Evolutionary conservation across 2,797 vertebrate genomes (phyloP), one percentile per base, ranked within the genome.

Genomic region (Malurus splendens): DNA sequence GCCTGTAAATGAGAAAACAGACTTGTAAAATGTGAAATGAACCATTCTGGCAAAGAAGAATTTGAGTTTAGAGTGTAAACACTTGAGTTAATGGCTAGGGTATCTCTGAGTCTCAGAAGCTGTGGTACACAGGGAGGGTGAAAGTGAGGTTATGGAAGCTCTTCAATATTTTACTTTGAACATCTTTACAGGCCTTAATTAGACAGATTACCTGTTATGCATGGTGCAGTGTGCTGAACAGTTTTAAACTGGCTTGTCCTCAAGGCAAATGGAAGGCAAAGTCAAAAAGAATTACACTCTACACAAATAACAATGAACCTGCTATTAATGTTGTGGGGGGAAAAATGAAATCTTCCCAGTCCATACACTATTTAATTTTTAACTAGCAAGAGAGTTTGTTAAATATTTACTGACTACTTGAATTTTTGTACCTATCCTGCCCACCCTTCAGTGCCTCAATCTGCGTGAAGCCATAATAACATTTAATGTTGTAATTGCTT

Each of bases 161-260:
- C 97, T 98, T 98, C 96, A 98, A 98, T 98, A 97, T 98, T 98
- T 98, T 98, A 98, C 97, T 97, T 95, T 97, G 97, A 97, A 98
- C 97, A 98, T 98, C 97, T 97, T 98, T 98, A 97, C 95, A 97
- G 97, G 96, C 97, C 97, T 97, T 99, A 99, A 99, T 99, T 99
- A 99, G 98, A 98, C 98, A 98, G 98, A 99, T 99, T 99, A 99
- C 98, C 98, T 98, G 98, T 98, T 98, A 98, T 98, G 97, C 97
- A 98, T 97, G 98, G 98, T 97, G 93, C 96, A 96, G 95, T 98
- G 97, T 97, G 96, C 98, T 96, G 97, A 98, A 97, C 97, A 98
- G 96, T 98, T 98, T 98, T 98, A 97, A 98, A 98, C 97, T 77
- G 96, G 96, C 97, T 97, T 98, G 96, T 98, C 98, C 98, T 98